A percentile compares a stretch with the other conserved stretches of the same genome.
phyloP scores from a whole-genome alignment of 2,888 invertebrate species.

The Mimachlamys varia region DNA sequence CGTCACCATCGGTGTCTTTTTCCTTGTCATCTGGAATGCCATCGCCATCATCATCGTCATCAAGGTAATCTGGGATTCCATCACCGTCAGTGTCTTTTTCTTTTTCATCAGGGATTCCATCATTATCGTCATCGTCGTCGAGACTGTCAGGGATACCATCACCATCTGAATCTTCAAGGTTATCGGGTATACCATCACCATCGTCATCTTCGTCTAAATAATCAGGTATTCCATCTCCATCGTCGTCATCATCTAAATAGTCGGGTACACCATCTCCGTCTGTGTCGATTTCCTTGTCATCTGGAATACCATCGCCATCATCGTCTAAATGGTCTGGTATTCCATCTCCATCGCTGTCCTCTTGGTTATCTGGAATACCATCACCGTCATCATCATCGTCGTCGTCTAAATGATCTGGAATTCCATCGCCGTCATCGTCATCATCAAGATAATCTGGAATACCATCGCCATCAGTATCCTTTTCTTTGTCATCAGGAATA shows the following conservation, averaged over 20 bases:
- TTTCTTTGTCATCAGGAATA: slow-evolving; percentile 68
- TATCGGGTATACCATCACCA: slow-evolving; percentile 72
- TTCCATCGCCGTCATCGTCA: slow-evolving; percentile 74
- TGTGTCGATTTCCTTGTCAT: slow-evolving; percentile 64
- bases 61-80: slow-evolving; percentile 68
- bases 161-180: slow-evolving; percentile 59
- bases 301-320: slow-evolving; percentile 75
- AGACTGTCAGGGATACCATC: slow-evolving; percentile 67
- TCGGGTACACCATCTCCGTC: slow-evolving; percentile 76
- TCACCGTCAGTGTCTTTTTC: slow-evolving; percentile 58
- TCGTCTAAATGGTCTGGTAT: slow-evolving; percentile 65
- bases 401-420: slow-evolving; percentile 69
- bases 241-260: slow-evolving; percentile 70
- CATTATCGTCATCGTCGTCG: slow-evolving; percentile 63
- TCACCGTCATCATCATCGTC: slow-evolving; percentile 76
- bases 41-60: slow-evolving; percentile 71
- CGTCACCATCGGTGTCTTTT: slow-evolving; percentile 63
- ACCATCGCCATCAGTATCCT: slow-evolving; percentile 73
- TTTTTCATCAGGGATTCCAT: slow-evolving; percentile 62
- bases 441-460: slow-evolving; percentile 67
- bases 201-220: slow-evolving; percentile 62
- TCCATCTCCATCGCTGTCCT: slow-evolving; percentile 65
- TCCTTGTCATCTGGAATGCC: slow-evolving; percentile 73
- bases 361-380: slow-evolving; percentile 71
- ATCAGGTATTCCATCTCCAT: slow-evolving; percentile 77